phyloP scores from a whole-genome alignment of 2,797 vertebrate genomes.

The Hyperoplus lanceolatus region DNA sequence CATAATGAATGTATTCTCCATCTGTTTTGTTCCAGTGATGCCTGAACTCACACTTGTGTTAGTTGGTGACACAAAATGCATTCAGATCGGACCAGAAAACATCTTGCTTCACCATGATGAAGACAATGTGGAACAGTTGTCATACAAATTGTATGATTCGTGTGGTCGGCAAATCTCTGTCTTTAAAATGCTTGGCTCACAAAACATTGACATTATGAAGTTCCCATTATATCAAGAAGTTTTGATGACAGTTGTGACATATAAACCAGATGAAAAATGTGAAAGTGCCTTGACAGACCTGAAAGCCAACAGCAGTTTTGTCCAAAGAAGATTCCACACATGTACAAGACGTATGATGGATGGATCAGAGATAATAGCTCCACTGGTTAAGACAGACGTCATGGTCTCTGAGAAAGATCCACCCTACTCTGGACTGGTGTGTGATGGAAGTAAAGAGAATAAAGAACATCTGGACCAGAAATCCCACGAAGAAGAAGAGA shows the following conservation, averaged over 20 bases:
- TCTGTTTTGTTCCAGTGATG: too few relatives aligned
- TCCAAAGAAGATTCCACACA: conserved; percentile 48
- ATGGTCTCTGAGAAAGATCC: conserved; percentile 51
- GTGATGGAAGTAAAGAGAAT: conserved; percentile 13
- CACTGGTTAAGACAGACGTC: conserved; percentile 54
- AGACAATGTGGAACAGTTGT: too few relatives aligned
- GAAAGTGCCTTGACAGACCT: conserved; percentile 36
- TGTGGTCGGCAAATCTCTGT: too few relatives aligned
- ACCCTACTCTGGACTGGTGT: conserved; percentile 12
- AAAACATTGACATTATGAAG: too few relatives aligned
- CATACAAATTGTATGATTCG: too few relatives aligned
- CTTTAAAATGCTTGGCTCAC: too few relatives aligned
- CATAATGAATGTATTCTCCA: too few relatives aligned
- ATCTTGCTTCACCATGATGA: too few relatives aligned
- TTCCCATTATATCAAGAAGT: too few relatives aligned
- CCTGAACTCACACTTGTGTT: too few relatives aligned
- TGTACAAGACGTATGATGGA: conserved; percentile 56
- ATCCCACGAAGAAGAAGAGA: not conserved
- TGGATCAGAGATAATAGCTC: conserved; percentile 26
- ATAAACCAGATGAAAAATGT: conserved; percentile 2
- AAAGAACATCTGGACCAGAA: not conserved
- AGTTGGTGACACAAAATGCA: too few relatives aligned
- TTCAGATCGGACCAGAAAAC: too few relatives aligned
- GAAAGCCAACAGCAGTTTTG: conserved; percentile 25
- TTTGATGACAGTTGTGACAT: conserved; percentile 56